These are phyloP conservation scores for Rhizomys pruinosus DNA, from an alignment of 2,113 vertebrate species.

Conservation along the genomic window DNA sequence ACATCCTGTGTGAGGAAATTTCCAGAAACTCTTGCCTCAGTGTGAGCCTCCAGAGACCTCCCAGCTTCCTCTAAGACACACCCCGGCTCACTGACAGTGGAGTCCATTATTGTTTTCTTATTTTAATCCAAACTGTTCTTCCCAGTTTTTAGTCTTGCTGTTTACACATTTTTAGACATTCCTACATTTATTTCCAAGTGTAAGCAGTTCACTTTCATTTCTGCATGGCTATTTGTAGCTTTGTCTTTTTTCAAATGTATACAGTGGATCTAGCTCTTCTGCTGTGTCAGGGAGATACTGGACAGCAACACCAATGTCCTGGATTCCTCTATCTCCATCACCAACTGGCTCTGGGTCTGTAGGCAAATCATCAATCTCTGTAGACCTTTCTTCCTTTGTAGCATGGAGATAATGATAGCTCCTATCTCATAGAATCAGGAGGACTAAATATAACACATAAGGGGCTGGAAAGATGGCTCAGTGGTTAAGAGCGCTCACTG, in stretches of 20 bases:
- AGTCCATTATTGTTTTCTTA: conserved; percentile 47
- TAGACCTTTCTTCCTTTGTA: neutral
- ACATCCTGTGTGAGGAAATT: conserved; percentile 76
- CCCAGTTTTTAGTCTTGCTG: conserved; percentile 45
- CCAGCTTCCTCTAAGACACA: conserved; percentile 70
- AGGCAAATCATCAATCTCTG: neutral
- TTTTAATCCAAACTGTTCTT: conserved; percentile 57
- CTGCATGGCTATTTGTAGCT: neutral
- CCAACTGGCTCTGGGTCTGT: neutral
- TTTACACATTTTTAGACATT: conserved; percentile 68
- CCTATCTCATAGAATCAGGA: neutral
- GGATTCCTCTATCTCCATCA: neutral
- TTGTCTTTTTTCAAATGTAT: neutral
- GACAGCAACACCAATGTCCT: neutral
- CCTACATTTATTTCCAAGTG: neutral
- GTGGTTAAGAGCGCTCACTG: too few relatives aligned
- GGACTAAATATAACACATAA: neutral
- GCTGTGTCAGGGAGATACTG: neutral
- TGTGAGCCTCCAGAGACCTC: conserved; percentile 65
- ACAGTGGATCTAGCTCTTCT: neutral
- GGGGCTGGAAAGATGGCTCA: too few relatives aligned
- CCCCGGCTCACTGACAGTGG: conserved; percentile 40
- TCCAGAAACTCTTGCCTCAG: conserved; percentile 66
- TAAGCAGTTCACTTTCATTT: conserved; percentile 48
- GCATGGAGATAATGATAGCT: neutral